Evolutionary conservation across 2,797 vertebrate genomes (phyloP), one percentile per base, ranked within the genome.

Genomic region (Ptychobarbus kaznakovi): DNA sequence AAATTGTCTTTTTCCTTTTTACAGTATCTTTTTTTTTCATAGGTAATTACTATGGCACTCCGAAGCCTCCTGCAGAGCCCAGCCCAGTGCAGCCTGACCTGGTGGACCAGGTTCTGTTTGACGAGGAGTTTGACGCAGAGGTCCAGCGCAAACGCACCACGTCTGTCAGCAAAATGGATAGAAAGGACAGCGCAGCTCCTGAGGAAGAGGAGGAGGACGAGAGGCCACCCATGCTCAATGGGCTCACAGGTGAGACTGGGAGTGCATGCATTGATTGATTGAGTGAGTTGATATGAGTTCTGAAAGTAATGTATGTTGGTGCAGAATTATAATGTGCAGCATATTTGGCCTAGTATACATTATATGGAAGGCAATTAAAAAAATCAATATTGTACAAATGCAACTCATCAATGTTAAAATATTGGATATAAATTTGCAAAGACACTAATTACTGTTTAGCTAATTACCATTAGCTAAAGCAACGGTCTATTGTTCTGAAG

Each of bases 21-120:
- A 49, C 32, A 8, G 35, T 13, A 22, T 76, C 32, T 76, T 35
- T 76, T 76, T 73, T 53, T 42, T 56, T 61, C 82, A 7, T 92
- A 99, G 98, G 98, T 81, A 99, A 99, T 90, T 99, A 98, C 93
- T 99, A 99, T 6, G 98, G 98, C 65, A 99, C 98, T 12, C 98
- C 98, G 0, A 99, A 99, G 88, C 98, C 98, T 86, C 97, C 98
- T 0, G 96, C 98, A 1, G 97, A 99, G 90, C 97, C 98, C 87
- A 98, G 97, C 90, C 97, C 98, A 1, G 97, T 99, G 84, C 98
- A 99, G 92, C 96, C 98, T 0, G 98, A 99, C 91, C 92, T 98
- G 11, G 98, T 99, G 89, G 98, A 99, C 93, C 97, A 99, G 90
- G 98, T 99, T 86, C 95, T 99, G 88, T 99, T 99, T 82, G 98